A percentile compares a stretch with the other conserved stretches of the same genome.
Conservation (phyloP, 1,140 invertebrate genomes). For the Drosophila punjabiensis region DNA sequence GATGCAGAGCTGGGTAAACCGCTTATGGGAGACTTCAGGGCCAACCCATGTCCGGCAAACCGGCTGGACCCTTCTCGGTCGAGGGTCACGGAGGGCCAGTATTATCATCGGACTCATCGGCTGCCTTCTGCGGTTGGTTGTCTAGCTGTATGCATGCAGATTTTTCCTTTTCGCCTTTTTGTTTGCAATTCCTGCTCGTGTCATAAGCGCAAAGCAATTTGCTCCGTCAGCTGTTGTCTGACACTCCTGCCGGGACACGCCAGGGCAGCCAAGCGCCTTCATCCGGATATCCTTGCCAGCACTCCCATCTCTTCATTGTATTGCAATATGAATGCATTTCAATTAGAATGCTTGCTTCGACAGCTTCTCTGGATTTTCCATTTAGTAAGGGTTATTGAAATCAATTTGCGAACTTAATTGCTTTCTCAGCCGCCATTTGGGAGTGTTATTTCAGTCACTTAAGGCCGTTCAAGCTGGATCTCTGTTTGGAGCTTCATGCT, state of each 20-base stretch:
- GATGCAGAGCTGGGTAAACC: constrained; percentile 21
- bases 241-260: not conserved
- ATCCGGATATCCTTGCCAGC: constrained; percentile 8
- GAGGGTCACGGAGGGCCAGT: constrained; percentile 37
- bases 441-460: not conserved
- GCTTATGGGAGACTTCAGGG: constrained; percentile 41
- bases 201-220: constrained; percentile 78
- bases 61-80: constrained; percentile 3
- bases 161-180: constrained; percentile 43
- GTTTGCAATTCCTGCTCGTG: constrained; percentile 48
- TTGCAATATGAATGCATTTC: constrained; percentile 77
- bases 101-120: constrained; percentile 37
- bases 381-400: constrained; percentile 57
- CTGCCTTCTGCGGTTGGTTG: constrained; percentile 41
- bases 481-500: not conserved
- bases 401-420: constrained; percentile 73
- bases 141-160: constrained; percentile 18
- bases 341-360: constrained; percentile 70
- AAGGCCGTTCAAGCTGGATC: not conserved
- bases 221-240: constrained; percentile 59
- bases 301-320: constrained; percentile 38
- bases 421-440: constrained; percentile 40
- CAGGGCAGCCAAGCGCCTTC: constrained; percentile 5
- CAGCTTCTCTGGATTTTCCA: constrained; percentile 54
- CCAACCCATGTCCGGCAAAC: not conserved